Conservation (phyloP, 2,888 invertebrate genomes). For the Meloe dianella region DNA sequence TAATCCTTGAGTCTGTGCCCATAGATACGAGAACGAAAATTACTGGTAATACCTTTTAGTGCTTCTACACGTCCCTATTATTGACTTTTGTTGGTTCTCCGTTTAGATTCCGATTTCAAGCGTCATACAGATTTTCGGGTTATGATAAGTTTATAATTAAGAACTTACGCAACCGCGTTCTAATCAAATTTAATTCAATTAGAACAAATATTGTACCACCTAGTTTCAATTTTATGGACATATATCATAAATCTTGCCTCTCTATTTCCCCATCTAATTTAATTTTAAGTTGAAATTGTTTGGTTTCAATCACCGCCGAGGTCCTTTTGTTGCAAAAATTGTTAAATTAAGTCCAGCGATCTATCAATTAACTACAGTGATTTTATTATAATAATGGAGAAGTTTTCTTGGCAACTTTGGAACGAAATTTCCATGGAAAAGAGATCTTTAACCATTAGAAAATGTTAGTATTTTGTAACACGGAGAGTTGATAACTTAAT, state of each 20-base stretch:
- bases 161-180: slow-evolving; percentile 34
- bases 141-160: slow-evolving; percentile 36
- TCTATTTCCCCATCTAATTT: slow-evolving; percentile 16
- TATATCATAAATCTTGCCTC: slow-evolving; percentile 18
- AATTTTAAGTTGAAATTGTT: neutral
- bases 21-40: slow-evolving; percentile 53
- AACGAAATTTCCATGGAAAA: neutral
- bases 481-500: too few relatives aligned
- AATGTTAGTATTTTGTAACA: too few relatives aligned
- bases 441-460: too few relatives aligned
- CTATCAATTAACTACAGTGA: neutral
- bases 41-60: slow-evolving; percentile 49
- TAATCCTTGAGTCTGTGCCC: slow-evolving; percentile 52
- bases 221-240: slow-evolving; percentile 25
- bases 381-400: neutral
- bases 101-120: slow-evolving; percentile 3
- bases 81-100: slow-evolving; percentile 10
- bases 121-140: slow-evolving; percentile 20
- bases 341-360: neutral
- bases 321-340: neutral
- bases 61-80: slow-evolving; percentile 33
- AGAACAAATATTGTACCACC: slow-evolving; percentile 24
- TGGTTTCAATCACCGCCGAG: neutral
- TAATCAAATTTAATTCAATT: slow-evolving; percentile 33
- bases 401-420: neutral